phyloP scores from a whole-genome alignment of 2,113 vertebrate genomes.

The Pygoscelis antarcticus region DNA sequence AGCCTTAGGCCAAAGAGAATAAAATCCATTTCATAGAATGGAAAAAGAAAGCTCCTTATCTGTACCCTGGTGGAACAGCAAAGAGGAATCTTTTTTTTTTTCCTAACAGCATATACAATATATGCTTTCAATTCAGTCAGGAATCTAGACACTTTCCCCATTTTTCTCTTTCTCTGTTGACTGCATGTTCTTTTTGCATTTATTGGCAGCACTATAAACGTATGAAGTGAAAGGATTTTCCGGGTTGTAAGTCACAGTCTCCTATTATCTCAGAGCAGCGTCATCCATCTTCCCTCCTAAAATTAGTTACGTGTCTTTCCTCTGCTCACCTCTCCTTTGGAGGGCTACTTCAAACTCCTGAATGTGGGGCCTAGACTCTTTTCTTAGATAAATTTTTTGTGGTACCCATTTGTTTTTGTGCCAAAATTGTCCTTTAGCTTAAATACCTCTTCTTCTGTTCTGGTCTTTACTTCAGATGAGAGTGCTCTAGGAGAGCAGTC shows the following conservation, averaged over 20 bases:
- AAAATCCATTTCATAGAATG: neutral
- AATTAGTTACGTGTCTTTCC: neutral
- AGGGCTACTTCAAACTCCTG: neutral
- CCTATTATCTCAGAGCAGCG: slow-evolving; percentile 31
- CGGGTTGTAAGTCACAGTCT: slow-evolving; percentile 40
- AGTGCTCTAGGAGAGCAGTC: neutral
- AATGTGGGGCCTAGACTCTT: neutral
- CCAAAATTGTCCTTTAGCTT: neutral
- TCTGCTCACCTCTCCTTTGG: neutral
- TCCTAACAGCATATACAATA: neutral
- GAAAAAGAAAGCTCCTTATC: neutral
- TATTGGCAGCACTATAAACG: neutral
- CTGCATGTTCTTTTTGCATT: neutral
- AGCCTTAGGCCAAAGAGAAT: neutral
- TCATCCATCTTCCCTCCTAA: slow-evolving; percentile 46
- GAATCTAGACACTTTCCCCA: neutral
- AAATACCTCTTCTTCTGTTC: neutral
- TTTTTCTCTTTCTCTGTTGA: slow-evolving; percentile 10
- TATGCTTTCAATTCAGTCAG: neutral
- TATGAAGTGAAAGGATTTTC: slow-evolving; percentile 32
- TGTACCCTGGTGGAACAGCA: neutral
- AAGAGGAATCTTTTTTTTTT: neutral
- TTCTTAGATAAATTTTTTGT: neutral
- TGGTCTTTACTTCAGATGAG: neutral
- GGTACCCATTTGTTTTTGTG: neutral